Base-by-base conservation (phyloP, 23 tunicate genomes). In the Ascidia mentula region DNA sequence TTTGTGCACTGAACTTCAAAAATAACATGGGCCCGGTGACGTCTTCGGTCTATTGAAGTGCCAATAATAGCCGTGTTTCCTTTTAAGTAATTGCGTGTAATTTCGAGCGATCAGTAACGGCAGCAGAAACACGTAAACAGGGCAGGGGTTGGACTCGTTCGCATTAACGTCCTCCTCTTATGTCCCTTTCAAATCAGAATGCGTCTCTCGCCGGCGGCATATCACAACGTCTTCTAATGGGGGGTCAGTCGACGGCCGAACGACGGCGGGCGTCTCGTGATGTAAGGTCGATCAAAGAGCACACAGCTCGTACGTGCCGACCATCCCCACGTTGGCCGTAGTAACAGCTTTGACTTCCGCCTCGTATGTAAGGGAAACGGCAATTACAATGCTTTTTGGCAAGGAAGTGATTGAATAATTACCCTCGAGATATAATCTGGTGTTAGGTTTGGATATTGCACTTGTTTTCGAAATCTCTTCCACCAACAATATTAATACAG, bases 201-300 rank as follows among this genome's bases (percentile, higher is more conserved):
- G 65, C 65, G 22, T 53, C 13, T 42, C 13, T 53, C 24, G 65
- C 65, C 65, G 65, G 65, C 65, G 65, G 65, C 65, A 28, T 53
- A 53, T 53, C 65, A 1, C 13, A 5, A 28, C 13, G 24, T 20
- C 65, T 53, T 53, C 65, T 53, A 53, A 53, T 28, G 24, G 24
- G 65, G 65, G 65, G 65, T 53, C 65, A 53, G 65, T 3, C 65
- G 7, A 9, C 65, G 65, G 65, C 22, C 65, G 65, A 28, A 26
- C 28, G 65, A 53, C 28, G 65, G 65, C 22, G 24, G 24, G 24
- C 65, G 65, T 53, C 24, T 26, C 28, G 22, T 28, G 65, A 53
- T 53, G 65, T 3, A 53, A 53, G 13, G 65, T 20, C 65, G 65
- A 53, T 53, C 65, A 53, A 53, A 53, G 65, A 20, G 65, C 65